Percentiles rank a stretch among this genome's conserved stretches.
These are phyloP conservation scores for Astatotilapia flaviijosephi DNA, from an alignment of 2,113 vertebrate genomes.

Conservation along the genomic window DNA sequence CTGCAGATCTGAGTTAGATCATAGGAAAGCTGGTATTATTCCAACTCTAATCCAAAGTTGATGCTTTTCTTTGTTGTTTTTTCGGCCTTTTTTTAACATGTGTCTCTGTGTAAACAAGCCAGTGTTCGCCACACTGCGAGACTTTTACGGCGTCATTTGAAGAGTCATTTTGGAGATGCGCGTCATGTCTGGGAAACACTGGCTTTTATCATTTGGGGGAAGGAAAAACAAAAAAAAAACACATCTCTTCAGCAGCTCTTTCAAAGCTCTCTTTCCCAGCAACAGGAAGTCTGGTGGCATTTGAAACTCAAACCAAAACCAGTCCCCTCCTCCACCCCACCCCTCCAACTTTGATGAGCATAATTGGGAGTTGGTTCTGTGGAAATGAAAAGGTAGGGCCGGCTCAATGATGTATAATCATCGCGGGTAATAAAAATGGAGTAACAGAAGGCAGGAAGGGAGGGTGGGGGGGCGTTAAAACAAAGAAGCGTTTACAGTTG, in stretches of 20 bases:
- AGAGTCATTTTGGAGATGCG: constrained; percentile 15
- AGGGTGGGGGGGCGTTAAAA: neutral
- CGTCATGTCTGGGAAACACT: constrained; percentile 46
- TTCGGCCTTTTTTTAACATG: neutral
- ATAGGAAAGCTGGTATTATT: neutral
- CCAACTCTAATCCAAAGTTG: neutral
- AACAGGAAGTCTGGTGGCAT: constrained; percentile 41
- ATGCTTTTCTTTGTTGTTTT: neutral
- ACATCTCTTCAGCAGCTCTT: constrained; percentile 3
- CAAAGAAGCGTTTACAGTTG: neutral
- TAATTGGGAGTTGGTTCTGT: constrained; percentile 49
- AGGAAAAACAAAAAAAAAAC: neutral
- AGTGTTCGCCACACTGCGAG: neutral
- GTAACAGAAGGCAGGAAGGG: neutral
- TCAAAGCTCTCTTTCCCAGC: constrained; percentile 3
- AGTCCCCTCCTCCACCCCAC: neutral
- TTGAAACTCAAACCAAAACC: constrained; percentile 51
- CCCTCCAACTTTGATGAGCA: constrained; percentile 47
- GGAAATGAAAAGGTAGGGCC: constrained; percentile 59
- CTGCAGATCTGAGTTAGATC: neutral
- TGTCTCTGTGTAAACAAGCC: neutral
- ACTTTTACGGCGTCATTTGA: constrained; percentile 27
- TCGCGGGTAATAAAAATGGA: constrained; percentile 27
- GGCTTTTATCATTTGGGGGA: constrained; percentile 41
- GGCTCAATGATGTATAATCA: constrained; percentile 54